Percentiles rank a stretch among this genome's conserved stretches.
Conservation (phyloP, 1,140 invertebrate genomes). For the Mactra quadrangularis region DNA sequence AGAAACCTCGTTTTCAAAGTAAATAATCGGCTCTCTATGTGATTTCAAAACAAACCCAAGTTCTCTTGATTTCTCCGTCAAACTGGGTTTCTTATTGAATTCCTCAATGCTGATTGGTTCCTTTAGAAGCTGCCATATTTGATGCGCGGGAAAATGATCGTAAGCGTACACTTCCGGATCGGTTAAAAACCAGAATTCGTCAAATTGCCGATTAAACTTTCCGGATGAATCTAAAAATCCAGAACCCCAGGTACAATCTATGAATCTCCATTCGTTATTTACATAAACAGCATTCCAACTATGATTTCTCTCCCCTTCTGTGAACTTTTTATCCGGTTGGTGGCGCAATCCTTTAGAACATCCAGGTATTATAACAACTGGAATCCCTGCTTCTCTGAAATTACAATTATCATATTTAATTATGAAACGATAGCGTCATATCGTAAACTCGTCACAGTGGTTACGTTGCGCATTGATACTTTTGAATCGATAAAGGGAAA, state of each 20-base stretch:
- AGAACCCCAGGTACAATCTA: constrained; percentile 83
- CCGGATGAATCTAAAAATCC: constrained; percentile 64
- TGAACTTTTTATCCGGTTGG: constrained; percentile 54
- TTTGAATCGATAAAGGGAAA: no score
- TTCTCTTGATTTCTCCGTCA: constrained; percentile 52
- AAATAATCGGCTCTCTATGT: constrained; percentile 46
- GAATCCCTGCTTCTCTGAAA: constrained; percentile 47
- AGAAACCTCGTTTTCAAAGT: constrained; percentile 55
- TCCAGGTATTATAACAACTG: constrained; percentile 48
- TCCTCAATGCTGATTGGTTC: constrained; percentile 48
- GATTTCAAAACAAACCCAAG: constrained; percentile 52
- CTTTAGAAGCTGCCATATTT: constrained; percentile 68
- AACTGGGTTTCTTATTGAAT: constrained; percentile 56
- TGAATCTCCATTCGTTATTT: constrained; percentile 67
- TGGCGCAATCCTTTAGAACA: constrained; percentile 55
- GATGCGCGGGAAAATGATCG: constrained; percentile 83
- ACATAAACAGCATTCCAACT: constrained; percentile 71
- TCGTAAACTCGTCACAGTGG: no score
- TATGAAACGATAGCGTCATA: no score
- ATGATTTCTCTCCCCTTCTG: constrained; percentile 57
- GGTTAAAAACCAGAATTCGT: constrained; percentile 83
- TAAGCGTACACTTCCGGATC: constrained; percentile 84
- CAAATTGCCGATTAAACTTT: constrained; percentile 61
- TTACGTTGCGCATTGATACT: no score
- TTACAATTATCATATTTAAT: no score